phyloP scores from a whole-genome alignment of 2,888 invertebrate genomes.

The Himalopsyche japonica region DNA sequence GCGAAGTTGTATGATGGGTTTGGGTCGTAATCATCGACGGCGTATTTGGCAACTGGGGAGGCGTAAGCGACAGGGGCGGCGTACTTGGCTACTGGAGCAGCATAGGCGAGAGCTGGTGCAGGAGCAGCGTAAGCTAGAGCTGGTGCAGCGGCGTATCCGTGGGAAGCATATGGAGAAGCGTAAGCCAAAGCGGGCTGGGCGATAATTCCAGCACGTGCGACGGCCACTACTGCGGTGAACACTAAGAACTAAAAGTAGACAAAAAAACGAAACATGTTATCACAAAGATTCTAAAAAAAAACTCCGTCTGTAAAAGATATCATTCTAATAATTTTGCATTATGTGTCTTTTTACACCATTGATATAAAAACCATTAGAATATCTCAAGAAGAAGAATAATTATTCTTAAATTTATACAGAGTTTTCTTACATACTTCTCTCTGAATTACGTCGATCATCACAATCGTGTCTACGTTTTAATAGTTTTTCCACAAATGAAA shows the following conservation, averaged over 20 bases:
- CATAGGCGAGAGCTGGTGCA: slow-evolving; percentile 32
- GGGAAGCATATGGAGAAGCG: slow-evolving; percentile 25
- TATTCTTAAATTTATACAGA: too few relatives aligned
- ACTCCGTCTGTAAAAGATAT: too few relatives aligned
- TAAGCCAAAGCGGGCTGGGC: slow-evolving; percentile 33
- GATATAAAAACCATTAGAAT: too few relatives aligned
- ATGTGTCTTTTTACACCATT: too few relatives aligned
- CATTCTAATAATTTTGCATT: too few relatives aligned
- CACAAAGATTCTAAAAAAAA: too few relatives aligned
- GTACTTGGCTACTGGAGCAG: slow-evolving; percentile 33
- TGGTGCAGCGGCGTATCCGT: slow-evolving; percentile 23
- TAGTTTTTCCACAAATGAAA: too few relatives aligned
- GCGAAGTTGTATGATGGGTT: slow-evolving; percentile 70
- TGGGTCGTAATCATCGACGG: slow-evolving; percentile 59
- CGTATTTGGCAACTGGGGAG: slow-evolving; percentile 26
- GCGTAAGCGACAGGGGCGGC: slow-evolving; percentile 33
- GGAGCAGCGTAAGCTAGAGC: slow-evolving; percentile 19
- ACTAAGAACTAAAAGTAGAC: slow-evolving; percentile 31
- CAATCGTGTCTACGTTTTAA: too few relatives aligned
- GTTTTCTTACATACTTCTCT: too few relatives aligned
- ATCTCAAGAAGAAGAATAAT: too few relatives aligned
- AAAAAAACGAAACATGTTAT: too few relatives aligned
- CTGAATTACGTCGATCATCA: too few relatives aligned
- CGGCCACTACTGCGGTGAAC: slow-evolving; percentile 36
- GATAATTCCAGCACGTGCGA: slow-evolving; percentile 37